These are phyloP conservation scores for Apodemus sylvaticus DNA, from an alignment of 2,113 vertebrate genomes.

Conservation along the genomic window DNA sequence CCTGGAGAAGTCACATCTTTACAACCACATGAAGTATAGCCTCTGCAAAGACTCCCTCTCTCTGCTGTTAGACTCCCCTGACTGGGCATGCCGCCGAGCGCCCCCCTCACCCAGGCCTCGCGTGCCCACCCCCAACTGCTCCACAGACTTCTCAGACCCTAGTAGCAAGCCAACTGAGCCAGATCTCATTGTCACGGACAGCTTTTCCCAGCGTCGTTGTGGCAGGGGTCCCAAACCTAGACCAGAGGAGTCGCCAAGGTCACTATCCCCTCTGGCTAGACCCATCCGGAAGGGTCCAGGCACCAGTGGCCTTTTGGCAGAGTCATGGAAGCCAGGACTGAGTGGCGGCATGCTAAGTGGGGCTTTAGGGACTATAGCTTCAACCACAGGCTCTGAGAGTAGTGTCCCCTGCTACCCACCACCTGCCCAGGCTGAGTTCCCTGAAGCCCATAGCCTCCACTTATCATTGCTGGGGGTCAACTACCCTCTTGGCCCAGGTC, in stretches of 20 bases:
- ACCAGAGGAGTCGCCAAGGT: slow-evolving; percentile 88
- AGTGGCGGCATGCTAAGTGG: slow-evolving; percentile 82
- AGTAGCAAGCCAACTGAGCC: slow-evolving; percentile 68
- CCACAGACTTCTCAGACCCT: rapidly evolving
- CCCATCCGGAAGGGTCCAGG: slow-evolving; percentile 88
- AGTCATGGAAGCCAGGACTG: slow-evolving; percentile 91
- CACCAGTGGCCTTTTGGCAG: slow-evolving; percentile 85
- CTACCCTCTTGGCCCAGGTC: slow-evolving; percentile 90
- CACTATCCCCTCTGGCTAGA: slow-evolving; percentile 81
- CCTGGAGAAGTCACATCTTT: slow-evolving; percentile 99
- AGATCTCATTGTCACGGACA: slow-evolving; percentile 88
- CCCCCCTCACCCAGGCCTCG: rapidly evolving
- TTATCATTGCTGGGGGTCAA: slow-evolving; percentile 94
- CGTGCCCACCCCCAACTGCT: background rate
- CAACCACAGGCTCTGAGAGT: slow-evolving; percentile 77
- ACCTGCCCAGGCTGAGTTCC: slow-evolving; percentile 88
- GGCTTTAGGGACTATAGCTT: slow-evolving; percentile 80
- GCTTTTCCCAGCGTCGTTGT: slow-evolving; percentile 88
- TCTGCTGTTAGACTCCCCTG: slow-evolving; percentile 93
- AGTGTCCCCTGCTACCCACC: slow-evolving; percentile 93
- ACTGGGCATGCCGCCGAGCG: slow-evolving; percentile 95
- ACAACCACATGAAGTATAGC: slow-evolving; percentile 99
- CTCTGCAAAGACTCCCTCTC: slow-evolving; percentile 98
- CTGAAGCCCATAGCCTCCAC: slow-evolving; percentile 91
- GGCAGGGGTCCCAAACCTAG: slow-evolving; percentile 83